phyloP scores from a whole-genome alignment of 2,888 invertebrate genomes.

The Neoascia interrupta region DNA sequence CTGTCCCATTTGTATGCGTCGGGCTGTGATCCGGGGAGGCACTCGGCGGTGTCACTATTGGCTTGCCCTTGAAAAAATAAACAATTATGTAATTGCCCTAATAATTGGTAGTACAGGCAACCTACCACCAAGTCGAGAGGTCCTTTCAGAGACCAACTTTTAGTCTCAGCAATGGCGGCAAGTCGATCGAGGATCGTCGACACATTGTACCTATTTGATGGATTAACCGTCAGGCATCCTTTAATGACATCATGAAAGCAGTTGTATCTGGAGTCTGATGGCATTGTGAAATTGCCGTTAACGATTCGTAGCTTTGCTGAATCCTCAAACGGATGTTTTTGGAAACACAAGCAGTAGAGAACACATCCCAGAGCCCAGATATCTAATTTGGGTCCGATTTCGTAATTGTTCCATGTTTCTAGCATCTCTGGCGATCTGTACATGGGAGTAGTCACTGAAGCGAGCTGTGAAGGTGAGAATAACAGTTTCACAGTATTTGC shows the following conservation, averaged over 20 bases:
- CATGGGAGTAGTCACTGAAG: slow-evolving; percentile 89
- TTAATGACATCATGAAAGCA: slow-evolving; percentile 95
- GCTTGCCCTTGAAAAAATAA: slow-evolving; percentile 72
- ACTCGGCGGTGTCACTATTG: slow-evolving; percentile 75
- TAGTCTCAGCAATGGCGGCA: slow-evolving; percentile 93
- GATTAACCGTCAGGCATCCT: slow-evolving; percentile 91
- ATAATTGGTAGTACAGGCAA: not conserved
- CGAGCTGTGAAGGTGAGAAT: slow-evolving; percentile 71
- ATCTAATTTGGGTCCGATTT: slow-evolving; percentile 94
- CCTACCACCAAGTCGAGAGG: slow-evolving; percentile 81
- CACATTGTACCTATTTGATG: slow-evolving; percentile 89
- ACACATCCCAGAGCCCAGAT: slow-evolving; percentile 99
- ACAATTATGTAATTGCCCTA: not conserved
- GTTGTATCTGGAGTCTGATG: slow-evolving; percentile 88
- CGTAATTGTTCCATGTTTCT: slow-evolving; percentile 97
- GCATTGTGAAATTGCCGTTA: slow-evolving; percentile 96
- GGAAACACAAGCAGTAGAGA: slow-evolving; percentile 93
- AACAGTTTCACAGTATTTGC: too few relatives aligned
- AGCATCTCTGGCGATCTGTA: slow-evolving; percentile 99
- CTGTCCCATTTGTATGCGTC: slow-evolving; percentile 49
- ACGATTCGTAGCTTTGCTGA: slow-evolving; percentile 96
- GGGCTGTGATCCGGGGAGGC: slow-evolving; percentile 68
- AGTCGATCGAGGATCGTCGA: slow-evolving; percentile 90
- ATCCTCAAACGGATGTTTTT: slow-evolving; percentile 98
- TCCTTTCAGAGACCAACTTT: slow-evolving; percentile 89